These are phyloP conservation scores for Agrilus biguttatus DNA, from an alignment of 2,888 invertebrate species.

Conservation along the genomic window DNA sequence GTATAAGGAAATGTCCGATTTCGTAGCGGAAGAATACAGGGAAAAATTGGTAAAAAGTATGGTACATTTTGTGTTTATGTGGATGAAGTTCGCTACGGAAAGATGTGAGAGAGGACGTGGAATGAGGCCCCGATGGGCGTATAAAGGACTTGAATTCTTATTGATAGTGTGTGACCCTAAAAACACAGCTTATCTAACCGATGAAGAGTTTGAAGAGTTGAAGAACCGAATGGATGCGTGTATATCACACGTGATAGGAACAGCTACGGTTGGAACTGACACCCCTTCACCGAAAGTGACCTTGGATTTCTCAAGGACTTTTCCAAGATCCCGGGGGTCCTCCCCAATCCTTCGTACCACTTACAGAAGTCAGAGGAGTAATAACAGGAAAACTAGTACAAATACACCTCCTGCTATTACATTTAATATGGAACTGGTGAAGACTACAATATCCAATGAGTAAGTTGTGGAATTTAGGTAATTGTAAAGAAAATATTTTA, in stretches of 20 bases:
- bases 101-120: conserved; percentile 74
- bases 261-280: conserved; percentile 23
- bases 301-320: conserved; percentile 19
- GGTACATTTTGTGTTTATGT: conserved; percentile 59
- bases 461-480: too few relatives aligned
- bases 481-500: too few relatives aligned
- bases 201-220: conserved; percentile 66
- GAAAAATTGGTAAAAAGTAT: conserved; percentile 42
- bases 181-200: conserved; percentile 61
- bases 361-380: conserved; percentile 26
- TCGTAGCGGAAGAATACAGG: conserved; percentile 34
- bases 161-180: conserved; percentile 73
- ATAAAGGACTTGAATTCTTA: conserved; percentile 77
- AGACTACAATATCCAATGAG: too few relatives aligned
- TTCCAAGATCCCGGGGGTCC: conserved; percentile 23
- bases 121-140: conserved; percentile 74
- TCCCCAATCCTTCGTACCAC: conserved; percentile 28
- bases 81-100: conserved; percentile 81
- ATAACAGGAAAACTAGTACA: conserved; percentile 23
- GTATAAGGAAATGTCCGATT: conserved; percentile 57
- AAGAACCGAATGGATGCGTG: conserved; percentile 72
- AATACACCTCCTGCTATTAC: conserved; percentile 18
- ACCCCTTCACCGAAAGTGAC: conserved; percentile 24
- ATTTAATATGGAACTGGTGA: too few relatives aligned
- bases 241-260: conserved; percentile 63